phyloP scores from a whole-genome alignment of 2,113 vertebrate genomes.

The Cyprinodon variegatus region DNA sequence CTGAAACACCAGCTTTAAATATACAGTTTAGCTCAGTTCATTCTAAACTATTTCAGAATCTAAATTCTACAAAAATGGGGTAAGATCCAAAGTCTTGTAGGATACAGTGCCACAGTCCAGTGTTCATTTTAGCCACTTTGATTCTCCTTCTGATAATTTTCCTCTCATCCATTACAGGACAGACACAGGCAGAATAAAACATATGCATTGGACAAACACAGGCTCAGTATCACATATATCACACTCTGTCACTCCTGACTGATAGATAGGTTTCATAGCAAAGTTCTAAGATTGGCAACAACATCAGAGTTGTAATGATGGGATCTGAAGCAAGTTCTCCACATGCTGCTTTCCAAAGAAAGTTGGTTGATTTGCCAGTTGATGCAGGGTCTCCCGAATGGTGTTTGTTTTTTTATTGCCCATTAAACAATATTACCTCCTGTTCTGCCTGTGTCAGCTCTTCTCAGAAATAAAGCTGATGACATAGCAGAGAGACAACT shows the following conservation, averaged over 20 bases:
- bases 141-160: slow-evolving; percentile 4
- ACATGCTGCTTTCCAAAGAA: slow-evolving; percentile 36
- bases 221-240: slow-evolving; percentile 14
- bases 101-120: not conserved
- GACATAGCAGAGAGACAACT: slow-evolving; percentile 57
- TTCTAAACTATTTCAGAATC: slow-evolving; percentile 6
- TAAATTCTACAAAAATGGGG: slow-evolving; percentile 33
- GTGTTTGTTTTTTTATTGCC: slow-evolving; percentile 66
- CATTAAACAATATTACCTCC: slow-evolving; percentile 62
- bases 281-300: not conserved
- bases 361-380: slow-evolving; percentile 52
- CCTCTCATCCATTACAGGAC: not conserved
- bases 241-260: slow-evolving; percentile 7
- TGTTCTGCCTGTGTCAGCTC: slow-evolving; percentile 62
- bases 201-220: not conserved
- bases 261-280: slow-evolving; percentile 22
- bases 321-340: slow-evolving; percentile 28
- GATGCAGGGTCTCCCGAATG: slow-evolving; percentile 52
- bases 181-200: not conserved
- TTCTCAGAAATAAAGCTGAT: slow-evolving; percentile 60
- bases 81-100: not conserved
- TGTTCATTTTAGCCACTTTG: not conserved
- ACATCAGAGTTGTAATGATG: slow-evolving; percentile 15
- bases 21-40: not conserved
- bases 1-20: slow-evolving; percentile 19